Conservation (phyloP, 2,888 invertebrate species). For the Crossocerus cetratus region DNA sequence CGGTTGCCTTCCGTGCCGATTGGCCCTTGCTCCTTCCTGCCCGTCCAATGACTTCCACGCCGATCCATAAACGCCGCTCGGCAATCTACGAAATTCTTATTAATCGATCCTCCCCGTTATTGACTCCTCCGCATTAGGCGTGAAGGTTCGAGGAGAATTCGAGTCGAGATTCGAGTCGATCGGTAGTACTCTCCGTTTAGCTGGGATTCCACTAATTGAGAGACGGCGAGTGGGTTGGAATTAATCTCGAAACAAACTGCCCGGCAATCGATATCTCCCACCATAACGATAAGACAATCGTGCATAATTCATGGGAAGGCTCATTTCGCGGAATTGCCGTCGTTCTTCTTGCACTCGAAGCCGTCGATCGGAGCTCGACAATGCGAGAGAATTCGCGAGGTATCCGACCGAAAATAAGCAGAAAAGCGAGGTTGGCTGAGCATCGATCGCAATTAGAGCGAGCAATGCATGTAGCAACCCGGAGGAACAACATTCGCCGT, state of each 20-base stretch:
- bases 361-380: background rate
- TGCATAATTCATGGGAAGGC: background rate
- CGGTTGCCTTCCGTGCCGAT: slow-evolving; percentile 40
- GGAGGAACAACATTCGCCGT: slow-evolving; percentile 19
- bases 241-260: background rate
- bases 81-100: too few relatives aligned
- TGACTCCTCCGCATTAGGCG: too few relatives aligned
- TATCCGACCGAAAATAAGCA: slow-evolving; percentile 16
- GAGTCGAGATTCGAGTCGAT: too few relatives aligned
- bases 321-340: too few relatives aligned
- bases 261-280: background rate
- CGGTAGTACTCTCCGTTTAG: too few relatives aligned
- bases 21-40: slow-evolving; percentile 16
- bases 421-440: slow-evolving; percentile 8
- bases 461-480: too few relatives aligned
- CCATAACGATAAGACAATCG: background rate
- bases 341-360: too few relatives aligned
- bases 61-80: slow-evolving; percentile 21
- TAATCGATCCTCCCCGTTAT: too few relatives aligned
- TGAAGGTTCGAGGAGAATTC: too few relatives aligned
- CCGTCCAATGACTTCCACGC: slow-evolving; percentile 9
- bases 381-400: background rate
- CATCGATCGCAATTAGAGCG: slow-evolving; percentile 45
- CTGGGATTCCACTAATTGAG: background rate
- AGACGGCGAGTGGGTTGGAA: background rate